Evolutionary conservation across 2,888 invertebrate genomes (phyloP).

Genomic region (Drosophila imparisetae): DNA sequence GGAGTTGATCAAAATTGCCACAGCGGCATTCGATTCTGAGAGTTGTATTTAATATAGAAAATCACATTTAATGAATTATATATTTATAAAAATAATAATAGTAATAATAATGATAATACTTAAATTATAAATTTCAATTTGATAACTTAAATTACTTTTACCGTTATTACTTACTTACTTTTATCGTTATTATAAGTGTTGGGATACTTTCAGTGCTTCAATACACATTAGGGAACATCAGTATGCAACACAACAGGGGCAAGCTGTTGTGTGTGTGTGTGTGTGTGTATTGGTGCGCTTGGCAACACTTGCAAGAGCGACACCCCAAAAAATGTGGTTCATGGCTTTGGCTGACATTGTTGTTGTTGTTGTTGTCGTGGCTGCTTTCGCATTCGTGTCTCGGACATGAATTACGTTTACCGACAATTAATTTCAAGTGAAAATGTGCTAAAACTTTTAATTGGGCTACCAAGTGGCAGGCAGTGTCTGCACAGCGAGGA

Average conservation of each 20-base stretch:
- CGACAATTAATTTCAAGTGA: conserved; percentile 79
- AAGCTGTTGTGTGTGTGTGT: conserved; percentile 1
- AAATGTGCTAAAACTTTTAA: conserved; percentile 79
- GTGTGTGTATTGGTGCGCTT: not conserved
- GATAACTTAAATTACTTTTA: not conserved
- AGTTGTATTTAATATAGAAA: not conserved
- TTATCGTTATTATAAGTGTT: not conserved
- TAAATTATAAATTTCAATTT: not conserved
- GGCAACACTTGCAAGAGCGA: conserved; percentile 23
- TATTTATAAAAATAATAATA: not conserved
- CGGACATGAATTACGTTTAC: conserved; percentile 78
- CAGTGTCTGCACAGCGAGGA: conserved; percentile 18
- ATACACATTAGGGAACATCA: conserved; percentile 40
- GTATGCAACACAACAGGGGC: conserved; percentile 51
- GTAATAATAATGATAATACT: not conserved
- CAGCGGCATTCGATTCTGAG: not conserved
- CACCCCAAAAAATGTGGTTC: conserved; percentile 34
- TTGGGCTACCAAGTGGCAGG: conserved; percentile 73
- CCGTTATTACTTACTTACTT: not conserved
- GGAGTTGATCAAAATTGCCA: not conserved
- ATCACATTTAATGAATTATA: not conserved
- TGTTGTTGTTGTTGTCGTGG: conserved; percentile 13
- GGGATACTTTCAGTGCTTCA: not conserved
- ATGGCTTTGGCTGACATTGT: conserved; percentile 21
- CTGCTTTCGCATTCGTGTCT: conserved; percentile 66